Evolutionary conservation across 2,113 vertebrate species (phyloP), one percentile per base, ranked within the genome.

Genomic region (Phasianus colchicus): DNA sequence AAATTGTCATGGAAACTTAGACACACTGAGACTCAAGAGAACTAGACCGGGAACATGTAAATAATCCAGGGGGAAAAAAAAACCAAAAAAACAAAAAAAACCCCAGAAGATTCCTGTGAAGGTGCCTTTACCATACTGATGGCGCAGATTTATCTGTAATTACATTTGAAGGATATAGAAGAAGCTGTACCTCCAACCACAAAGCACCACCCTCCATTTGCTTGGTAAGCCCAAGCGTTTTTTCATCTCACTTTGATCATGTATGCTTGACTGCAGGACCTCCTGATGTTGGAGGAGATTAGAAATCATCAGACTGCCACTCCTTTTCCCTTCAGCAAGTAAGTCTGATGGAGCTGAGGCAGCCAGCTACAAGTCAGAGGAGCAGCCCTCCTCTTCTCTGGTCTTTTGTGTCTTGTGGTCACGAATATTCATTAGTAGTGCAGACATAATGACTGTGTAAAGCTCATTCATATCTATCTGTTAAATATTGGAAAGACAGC

Each of bases 381-480:
- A 92, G 73, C 50, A 87, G 77, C 47, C 30, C 18, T 92, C 80
- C 32, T 73, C 25, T 47, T 94, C 73, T 58, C 71, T 91, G 27
- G 65, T 83, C 7, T 25, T 81, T 29, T 52, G 58, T 61, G 42
- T 47, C 42, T 45, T 84, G 76, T 66, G 20, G 74, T 45, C 74
- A 45, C 17, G 27, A 93, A 95, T 87, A 95, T 58, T 50, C 82
- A 89, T 85, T 64, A 93, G n/a, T 13, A 94, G 82, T 42, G 74
- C 38, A 92, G 67, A 43, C 27, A 87, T 91, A 92, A 50, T 20
- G 43, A 92, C 71, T 88, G 66, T 72, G 58, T 30, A 36, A 40
- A 73, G 43, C 38, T 90, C 93, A 88, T 94, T 91, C 77, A 92
- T 90, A 94, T 45, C 80, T 91, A 77, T 85, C 85, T 93, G 78